These are phyloP conservation scores for Lysiphlebus fabarum DNA, from an alignment of 1,140 invertebrate species.

Conservation along the genomic window DNA sequence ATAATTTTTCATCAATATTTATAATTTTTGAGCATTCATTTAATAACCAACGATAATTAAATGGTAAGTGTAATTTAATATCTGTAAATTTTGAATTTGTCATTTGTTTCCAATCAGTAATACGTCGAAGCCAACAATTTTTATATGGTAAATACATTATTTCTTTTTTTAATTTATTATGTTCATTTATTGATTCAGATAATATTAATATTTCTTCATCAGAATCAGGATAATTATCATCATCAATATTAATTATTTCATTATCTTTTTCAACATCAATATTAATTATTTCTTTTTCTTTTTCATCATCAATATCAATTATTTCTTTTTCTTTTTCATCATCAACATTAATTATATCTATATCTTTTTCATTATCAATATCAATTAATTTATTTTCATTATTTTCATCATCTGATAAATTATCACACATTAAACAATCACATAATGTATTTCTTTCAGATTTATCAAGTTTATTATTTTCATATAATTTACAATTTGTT, in stretches of 20 bases:
- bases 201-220: slow-evolving; percentile 31
- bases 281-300: neutral
- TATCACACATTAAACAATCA: neutral
- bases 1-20: slow-evolving; percentile 44
- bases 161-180: slow-evolving; percentile 1
- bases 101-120: slow-evolving; percentile 28
- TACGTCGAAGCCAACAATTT: slow-evolving; percentile 48
- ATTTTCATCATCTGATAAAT: no score
- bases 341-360: neutral
- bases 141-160: slow-evolving; percentile 38
- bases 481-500: slow-evolving; percentile 1
- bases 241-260: slow-evolving; percentile 1
- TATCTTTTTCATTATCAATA: neutral
- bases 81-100: slow-evolving; percentile 35
- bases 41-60: slow-evolving; percentile 56
- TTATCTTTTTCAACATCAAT: neutral
- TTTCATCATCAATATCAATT: neutral
- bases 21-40: slow-evolving; percentile 52
- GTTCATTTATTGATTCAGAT: slow-evolving; percentile 14
- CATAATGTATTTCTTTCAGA: slow-evolving; percentile 18
- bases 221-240: slow-evolving; percentile 20
- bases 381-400: no score
- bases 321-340: neutral
- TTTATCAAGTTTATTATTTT: slow-evolving; percentile 4
- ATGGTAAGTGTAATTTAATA: slow-evolving; percentile 49